Evolutionary conservation across 2,797 vertebrate species (phyloP).

Genomic region (Gambusia yucatana): DNA sequence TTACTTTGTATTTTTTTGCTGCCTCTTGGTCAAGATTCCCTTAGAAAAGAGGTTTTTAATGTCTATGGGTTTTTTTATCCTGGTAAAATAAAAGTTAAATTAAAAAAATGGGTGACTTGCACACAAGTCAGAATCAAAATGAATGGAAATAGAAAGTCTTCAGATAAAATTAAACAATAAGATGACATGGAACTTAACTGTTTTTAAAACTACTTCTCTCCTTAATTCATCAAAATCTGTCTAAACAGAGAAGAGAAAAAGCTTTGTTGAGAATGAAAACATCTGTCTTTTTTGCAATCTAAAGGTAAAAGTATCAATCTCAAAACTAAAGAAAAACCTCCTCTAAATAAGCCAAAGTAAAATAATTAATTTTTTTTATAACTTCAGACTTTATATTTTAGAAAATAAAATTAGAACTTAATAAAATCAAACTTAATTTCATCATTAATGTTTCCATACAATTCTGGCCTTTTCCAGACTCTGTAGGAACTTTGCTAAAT

Average conservation of each 20-base stretch:
- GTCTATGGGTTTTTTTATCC: too few species aligned
- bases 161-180: neutral
- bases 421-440: neutral
- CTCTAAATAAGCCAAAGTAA: neutral
- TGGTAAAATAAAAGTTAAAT: too few species aligned
- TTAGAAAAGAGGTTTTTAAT: too few species aligned
- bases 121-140: neutral
- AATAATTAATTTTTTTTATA: neutral
- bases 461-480: neutral
- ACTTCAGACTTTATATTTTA: neutral
- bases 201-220: neutral
- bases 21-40: too few species aligned
- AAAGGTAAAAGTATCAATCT: neutral
- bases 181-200: neutral
- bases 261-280: neutral
- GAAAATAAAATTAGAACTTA: neutral
- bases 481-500: neutral
- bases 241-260: neutral
- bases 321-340: neutral
- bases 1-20: too few species aligned
- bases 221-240: neutral
- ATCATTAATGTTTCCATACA: neutral
- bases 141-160: neutral
- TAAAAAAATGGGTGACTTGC: neutral
- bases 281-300: neutral